Conservation (phyloP, 2,888 invertebrate genomes). For the Myopa testacea region DNA sequence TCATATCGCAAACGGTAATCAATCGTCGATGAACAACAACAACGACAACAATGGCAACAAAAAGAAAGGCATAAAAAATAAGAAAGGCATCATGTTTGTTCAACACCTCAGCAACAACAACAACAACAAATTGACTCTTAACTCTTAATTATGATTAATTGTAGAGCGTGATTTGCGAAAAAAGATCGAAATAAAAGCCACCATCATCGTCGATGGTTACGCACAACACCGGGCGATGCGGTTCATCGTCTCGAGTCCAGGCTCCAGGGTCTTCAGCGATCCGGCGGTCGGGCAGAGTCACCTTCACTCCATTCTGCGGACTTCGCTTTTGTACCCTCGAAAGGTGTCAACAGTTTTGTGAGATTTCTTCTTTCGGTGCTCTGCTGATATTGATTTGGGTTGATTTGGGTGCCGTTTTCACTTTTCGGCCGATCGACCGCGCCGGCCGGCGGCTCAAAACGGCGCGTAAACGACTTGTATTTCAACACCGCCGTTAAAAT, state of each 20-base stretch:
- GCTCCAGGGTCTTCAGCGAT: neutral
- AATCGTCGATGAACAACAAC: neutral
- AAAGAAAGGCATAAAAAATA: neutral
- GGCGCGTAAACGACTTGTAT: neutral
- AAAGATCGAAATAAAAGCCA: neutral
- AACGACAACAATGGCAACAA: neutral
- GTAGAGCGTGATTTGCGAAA: conserved; percentile 6
- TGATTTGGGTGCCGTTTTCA: conserved; percentile 10
- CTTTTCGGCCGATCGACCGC: neutral
- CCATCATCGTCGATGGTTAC: neutral
- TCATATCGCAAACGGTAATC: conserved; percentile 32
- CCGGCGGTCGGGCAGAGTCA: neutral
- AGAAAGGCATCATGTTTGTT: conserved; percentile 6
- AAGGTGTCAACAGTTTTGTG: conserved; percentile 23
- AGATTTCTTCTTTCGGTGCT: neutral
- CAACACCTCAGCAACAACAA: neutral
- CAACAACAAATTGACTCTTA: neutral
- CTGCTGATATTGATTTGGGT: neutral
- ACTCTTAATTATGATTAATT: conserved; percentile 38
- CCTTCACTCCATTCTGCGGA: neutral
- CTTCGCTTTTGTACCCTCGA: neutral
- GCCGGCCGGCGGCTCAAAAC: neutral
- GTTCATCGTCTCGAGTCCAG: neutral
- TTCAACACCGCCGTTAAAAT: neutral
- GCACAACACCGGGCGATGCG: neutral